Base-by-base conservation (phyloP, 1,140 invertebrate genomes). In the Saccostrea cuccullata region DNA sequence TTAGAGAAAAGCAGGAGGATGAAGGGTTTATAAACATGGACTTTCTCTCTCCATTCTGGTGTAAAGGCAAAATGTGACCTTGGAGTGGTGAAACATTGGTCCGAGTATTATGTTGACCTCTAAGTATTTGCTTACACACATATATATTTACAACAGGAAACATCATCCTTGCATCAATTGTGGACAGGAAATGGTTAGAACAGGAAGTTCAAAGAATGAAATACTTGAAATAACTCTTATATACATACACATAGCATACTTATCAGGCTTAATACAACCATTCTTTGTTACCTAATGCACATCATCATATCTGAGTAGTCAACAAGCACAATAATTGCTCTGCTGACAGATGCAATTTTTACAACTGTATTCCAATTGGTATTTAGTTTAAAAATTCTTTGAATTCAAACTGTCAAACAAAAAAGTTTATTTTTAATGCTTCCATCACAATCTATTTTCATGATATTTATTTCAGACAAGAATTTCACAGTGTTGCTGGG, bases 181-280 rank as follows among this genome's bases (percentile, higher is more conserved):
- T 26, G 70, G 23, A 73, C 23, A 73, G 70, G 70, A 73, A 73
- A 36, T 73, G 70, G 26, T 73, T 30, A 30, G 26, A 73, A 30
- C 70, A 73, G 70, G 70, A 73, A 73, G 70, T 73, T 73, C 70
- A 36, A 73, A 73, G 70, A 73, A 73, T 73, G 70, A 73, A 73
- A 73, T 73, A 73, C 70, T 73, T 73, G 70, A 73, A 73, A 73
- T 73, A 73, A 73, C 26, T 73, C 70, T 73, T n/a, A n/a, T 73
- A 73, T 17, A 60, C 30, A 73, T 26, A 36, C 70, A 73, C 26
- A 73, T 26, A 73, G 9, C 36, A 23, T 36, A 73, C 70, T 73
- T 30, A 73, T 73, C 26, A 30, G 26, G 30, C 13, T 73, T 73
- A n/a, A 73, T 0, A 73, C 23, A 23, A 73, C 70, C 23, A 73